Base-by-base conservation (phyloP, 2,113 vertebrate genomes). In the Australoheros scitulus region DNA sequence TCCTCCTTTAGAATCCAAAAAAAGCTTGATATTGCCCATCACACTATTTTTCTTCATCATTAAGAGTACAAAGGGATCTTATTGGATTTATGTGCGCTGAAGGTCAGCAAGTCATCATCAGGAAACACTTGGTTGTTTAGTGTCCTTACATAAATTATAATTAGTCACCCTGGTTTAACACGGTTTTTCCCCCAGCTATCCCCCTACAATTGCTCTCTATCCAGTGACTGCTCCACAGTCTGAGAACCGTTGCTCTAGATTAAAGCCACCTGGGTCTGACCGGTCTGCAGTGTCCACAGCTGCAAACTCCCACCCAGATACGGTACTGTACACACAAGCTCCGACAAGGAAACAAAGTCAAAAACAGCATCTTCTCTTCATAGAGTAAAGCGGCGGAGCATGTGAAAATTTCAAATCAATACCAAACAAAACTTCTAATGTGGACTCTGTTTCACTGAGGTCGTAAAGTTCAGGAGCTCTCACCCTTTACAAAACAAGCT, bases 401-500 rank as follows among this genome's bases (percentile, higher is more conserved):
- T 7, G 10, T 24, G 50, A 75, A 78, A 56, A 50, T n/a, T 11
- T 72, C 3, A 55, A 5, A 29, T 74, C 18, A 32, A 26, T 32
- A 77, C 15, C 43, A 29, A 76, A 68, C 24, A 32, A 43, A 72
- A 50, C 9, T 59, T 24, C 11, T 65, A 56, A 47, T 24, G 1
- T 32, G 52, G 41, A 61, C 43, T 70, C 11, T n/a, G 43, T n/a
- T 15, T 29, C 47, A 14, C 59, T 15, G 26, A 63, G 36, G 43
- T 57, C 20, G 18, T 20, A 7, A 7, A 77, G 68, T 50, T 82
- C 7, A 7, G 76, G 55, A 63, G 56, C 24, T 14, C n/a, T 24
- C 5, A 0, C 15, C n/a, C 24, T 58, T 70, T 22, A 41, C 55
- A 84, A 81, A 82, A 79, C 72, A 18, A 50, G 9, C 56, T 58